Evolutionary conservation across 2,797 vertebrate species (phyloP).

Genomic region (Eutrigla gurnardus): DNA sequence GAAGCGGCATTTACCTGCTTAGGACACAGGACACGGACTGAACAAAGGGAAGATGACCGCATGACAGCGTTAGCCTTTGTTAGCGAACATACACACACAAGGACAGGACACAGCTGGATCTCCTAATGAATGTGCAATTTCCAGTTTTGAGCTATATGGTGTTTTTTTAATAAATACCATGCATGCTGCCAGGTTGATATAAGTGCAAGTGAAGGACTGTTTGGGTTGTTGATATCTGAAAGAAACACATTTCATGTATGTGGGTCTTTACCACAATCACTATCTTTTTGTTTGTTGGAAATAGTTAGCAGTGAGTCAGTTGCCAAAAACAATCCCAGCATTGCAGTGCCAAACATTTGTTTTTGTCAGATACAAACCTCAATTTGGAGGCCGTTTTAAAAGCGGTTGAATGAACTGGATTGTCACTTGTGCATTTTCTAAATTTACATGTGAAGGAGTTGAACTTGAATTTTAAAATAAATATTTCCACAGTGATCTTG

Average conservation of each 20-base stretch:
- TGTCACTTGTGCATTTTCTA: constrained; percentile 52
- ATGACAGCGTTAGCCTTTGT: constrained; percentile 37
- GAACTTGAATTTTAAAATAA: constrained; percentile 73
- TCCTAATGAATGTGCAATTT: constrained; percentile 81
- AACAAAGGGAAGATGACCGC: constrained; percentile 15
- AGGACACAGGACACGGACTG: constrained; percentile 74
- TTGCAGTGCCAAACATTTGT: constrained; percentile 50
- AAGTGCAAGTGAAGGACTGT: constrained; percentile 68
- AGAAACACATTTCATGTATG: constrained; percentile 64
- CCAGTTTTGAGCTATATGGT: constrained; percentile 81
- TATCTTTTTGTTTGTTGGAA: constrained; percentile 51
- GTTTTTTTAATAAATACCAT: constrained; percentile 68
- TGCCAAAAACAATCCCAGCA: constrained; percentile 43
- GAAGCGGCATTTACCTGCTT: constrained; percentile 95
- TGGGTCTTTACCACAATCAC: constrained; percentile 47
- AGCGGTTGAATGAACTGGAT: constrained; percentile 25
- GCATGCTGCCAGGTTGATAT: constrained; percentile 80
- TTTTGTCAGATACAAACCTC: constrained; percentile 19
- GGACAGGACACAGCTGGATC: constrained; percentile 69
- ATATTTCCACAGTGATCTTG: constrained; percentile 58
- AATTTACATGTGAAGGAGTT: constrained; percentile 46
- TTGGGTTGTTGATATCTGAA: constrained; percentile 62
- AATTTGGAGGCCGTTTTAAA: constrained; percentile 36
- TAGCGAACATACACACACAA: constrained; percentile 30
- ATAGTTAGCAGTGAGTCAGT: constrained; percentile 48